phyloP scores from a whole-genome alignment of 2,888 invertebrate genomes.

The Hirtodrosophila trivittata region DNA sequence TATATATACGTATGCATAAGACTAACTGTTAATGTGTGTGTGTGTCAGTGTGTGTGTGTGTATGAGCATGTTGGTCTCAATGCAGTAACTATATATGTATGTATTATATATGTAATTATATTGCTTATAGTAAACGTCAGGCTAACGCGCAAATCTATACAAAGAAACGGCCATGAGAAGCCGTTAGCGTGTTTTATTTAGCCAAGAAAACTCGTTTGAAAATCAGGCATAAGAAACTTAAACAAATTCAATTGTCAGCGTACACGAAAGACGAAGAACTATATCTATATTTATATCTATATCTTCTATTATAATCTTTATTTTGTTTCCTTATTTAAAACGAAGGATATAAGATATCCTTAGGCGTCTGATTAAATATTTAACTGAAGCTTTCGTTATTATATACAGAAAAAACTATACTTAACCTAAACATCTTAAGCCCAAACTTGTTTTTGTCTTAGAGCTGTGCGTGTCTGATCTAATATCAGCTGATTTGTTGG shows the following conservation, averaged over 20 bases:
- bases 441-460: background rate
- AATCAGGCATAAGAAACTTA: conserved; percentile 26
- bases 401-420: conserved; percentile 35
- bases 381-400: conserved; percentile 33
- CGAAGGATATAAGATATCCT: conserved; percentile 11
- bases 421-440: conserved; percentile 30
- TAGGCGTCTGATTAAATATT: conserved; percentile 25
- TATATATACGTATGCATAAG: conserved; percentile 20
- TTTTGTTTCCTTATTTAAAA: conserved; percentile 5
- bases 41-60: conserved; percentile 24
- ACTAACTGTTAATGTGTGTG: conserved; percentile 22
- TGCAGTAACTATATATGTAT: conserved; percentile 60
- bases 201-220: conserved; percentile 39
- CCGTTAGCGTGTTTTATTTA: conserved; percentile 52
- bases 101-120: conserved; percentile 64
- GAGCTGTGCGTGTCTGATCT: conserved; percentile 18
- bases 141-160: conserved; percentile 72
- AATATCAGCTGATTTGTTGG: conserved; percentile 14
- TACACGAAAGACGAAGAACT: conserved; percentile 21
- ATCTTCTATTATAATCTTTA: background rate
- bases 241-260: conserved; percentile 12
- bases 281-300: conserved; percentile 7
- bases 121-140: conserved; percentile 83
- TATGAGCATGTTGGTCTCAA: conserved; percentile 67
- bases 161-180: conserved; percentile 45